These are phyloP conservation scores for Nerophis ophidion DNA, from an alignment of 2,113 vertebrate genomes.

Conservation along the genomic window DNA sequence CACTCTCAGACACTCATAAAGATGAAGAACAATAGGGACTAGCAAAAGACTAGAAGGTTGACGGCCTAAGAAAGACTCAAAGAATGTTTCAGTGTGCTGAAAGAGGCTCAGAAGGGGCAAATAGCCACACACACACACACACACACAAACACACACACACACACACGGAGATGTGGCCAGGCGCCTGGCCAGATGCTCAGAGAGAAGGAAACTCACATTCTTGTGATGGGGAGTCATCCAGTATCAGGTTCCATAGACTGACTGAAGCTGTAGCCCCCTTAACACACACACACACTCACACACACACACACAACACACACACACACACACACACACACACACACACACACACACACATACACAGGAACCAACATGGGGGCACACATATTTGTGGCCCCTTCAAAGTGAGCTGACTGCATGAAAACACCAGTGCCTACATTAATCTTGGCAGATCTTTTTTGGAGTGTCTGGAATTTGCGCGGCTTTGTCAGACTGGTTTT, in stretches of 20 bases:
- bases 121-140: constrained; percentile 56
- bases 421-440: constrained; percentile 19
- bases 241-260: constrained; percentile 97
- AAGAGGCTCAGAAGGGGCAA: constrained; percentile 63
- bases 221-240: constrained; percentile 94
- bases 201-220: constrained; percentile 94
- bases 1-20: not conserved
- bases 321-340: constrained; percentile 14
- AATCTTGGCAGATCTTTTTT: constrained; percentile 9
- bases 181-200: constrained; percentile 67
- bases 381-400: constrained; percentile 15
- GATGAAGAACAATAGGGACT: constrained; percentile 30
- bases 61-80: constrained; percentile 33
- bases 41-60: constrained; percentile 30
- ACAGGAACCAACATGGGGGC: constrained; percentile 13
- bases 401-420: constrained; percentile 10
- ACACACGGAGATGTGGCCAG: constrained; percentile 89
- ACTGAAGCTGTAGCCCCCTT: constrained; percentile 70
- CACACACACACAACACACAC: constrained; percentile 8
- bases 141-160: constrained; percentile 70
- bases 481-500: constrained; percentile 15
- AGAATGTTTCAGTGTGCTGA: constrained; percentile 57
- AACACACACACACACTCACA: constrained; percentile 8
- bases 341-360: constrained; percentile 14
- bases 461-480: constrained; percentile 5